Evolutionary conservation across 1,140 invertebrate genomes (phyloP), one percentile per base, ranked within the genome.

Genomic region (Drosophila biarmipes): DNA sequence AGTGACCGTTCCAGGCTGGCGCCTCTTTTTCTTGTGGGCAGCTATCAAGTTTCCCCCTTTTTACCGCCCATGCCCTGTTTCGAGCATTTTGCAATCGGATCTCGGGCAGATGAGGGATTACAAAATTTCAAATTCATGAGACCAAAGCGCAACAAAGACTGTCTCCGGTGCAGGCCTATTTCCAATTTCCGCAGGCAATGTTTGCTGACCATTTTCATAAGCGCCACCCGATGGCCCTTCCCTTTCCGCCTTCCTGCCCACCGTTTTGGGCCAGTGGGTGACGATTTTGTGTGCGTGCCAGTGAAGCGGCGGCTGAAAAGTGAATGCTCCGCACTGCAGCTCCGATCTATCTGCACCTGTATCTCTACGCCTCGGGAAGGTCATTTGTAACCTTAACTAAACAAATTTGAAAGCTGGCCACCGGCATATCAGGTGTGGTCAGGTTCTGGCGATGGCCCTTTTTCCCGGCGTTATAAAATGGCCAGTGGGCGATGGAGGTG

Each of bases 341-440:
- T 72, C 73, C 49, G 14, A 52, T 52, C 45, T 76, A 72, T 67
- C 72, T 72, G 40, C 59, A 27, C 31, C 63, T 52, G 29, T 72
- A 72, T 62, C 72, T 72, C 35, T 71, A 21, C 29, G 29, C 24
- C 51, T 21, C 17, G 45, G 21, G 61, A 90, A 90, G 86, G 86
- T 90, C 81, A 87, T 87, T 82, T 90, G 86, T 90, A 90, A 90
- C 73, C 66, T 62, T 82, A 90, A 90, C 87, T 82, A 77, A 74
- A 82, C 78, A 90, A 90, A 90, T 90, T 90, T 90, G 86, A 90
- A 90, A 90, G 86, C 78, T 69, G 14, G 34, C 66, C 10, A 49
- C 52, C 15, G 21, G 56, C 85, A 66, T 87, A 87, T 87, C 84
- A 63, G 80, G 51, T 86, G 84, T 79, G 79, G 64, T 71, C 78